These are phyloP conservation scores for Drosophila mimetica DNA, from an alignment of 2,888 invertebrate species.

Conservation along the genomic window DNA sequence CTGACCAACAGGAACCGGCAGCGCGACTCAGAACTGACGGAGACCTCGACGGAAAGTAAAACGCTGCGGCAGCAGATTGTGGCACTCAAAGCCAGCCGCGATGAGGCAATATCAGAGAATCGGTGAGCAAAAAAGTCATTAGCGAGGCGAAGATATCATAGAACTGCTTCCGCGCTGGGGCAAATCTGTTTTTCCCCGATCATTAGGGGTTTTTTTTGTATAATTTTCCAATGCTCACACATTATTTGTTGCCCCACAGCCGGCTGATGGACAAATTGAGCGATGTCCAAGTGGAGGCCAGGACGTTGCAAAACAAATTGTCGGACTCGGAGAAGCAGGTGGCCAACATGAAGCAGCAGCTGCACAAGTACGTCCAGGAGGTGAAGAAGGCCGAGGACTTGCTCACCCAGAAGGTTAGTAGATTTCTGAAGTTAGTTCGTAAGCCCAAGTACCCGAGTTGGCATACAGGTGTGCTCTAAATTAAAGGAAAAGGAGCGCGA, in stretches of 20 bases:
- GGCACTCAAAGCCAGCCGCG: slow-evolving; percentile 81
- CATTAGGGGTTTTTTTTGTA: slow-evolving; percentile 51
- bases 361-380: slow-evolving; percentile 93
- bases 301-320: slow-evolving; percentile 88
- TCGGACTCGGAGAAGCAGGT: slow-evolving; percentile 89
- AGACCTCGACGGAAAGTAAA: slow-evolving; percentile 82
- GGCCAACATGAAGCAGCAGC: slow-evolving; percentile 89
- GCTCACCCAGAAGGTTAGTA: slow-evolving; percentile 87
- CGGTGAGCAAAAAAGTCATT: slow-evolving; percentile 72
- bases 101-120: slow-evolving; percentile 83
- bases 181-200: slow-evolving; percentile 27
- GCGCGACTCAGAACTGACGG: slow-evolving; percentile 81
- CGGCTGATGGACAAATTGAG: slow-evolving; percentile 90
- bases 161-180: slow-evolving; percentile 42
- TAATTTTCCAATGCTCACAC: slow-evolving; percentile 2
- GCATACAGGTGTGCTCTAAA: slow-evolving; percentile 54
- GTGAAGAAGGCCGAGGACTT: slow-evolving; percentile 92
- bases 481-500: slow-evolving; percentile 90
- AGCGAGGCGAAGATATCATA: slow-evolving; percentile 31
- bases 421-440: slow-evolving; percentile 18
- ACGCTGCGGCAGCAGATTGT: slow-evolving; percentile 82
- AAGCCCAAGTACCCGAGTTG: slow-evolving; percentile 20
- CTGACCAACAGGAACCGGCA: slow-evolving; percentile 73
- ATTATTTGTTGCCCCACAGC: slow-evolving; percentile 81
- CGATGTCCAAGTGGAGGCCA: slow-evolving; percentile 87